Conservation (phyloP, 2,113 vertebrate genomes). For the Globicephala melas region DNA sequence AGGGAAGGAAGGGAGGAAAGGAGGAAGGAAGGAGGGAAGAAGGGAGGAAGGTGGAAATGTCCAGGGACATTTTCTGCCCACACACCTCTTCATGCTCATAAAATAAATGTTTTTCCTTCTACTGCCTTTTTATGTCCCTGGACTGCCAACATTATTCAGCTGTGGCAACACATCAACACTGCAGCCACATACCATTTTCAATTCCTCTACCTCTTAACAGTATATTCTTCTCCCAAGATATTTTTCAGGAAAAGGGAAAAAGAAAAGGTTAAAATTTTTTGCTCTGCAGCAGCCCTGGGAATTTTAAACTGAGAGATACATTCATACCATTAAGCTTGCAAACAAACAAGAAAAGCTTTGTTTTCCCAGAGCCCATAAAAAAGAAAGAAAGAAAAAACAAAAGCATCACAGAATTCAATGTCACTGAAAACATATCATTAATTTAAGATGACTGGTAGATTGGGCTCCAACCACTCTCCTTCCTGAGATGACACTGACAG, state of each 20-base stretch:
- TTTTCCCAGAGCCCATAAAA: not conserved
- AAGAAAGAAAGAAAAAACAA: not conserved
- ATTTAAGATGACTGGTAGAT: not conserved
- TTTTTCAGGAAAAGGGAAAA: not conserved
- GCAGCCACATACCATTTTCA: slow-evolving; percentile 29
- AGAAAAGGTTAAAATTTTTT: slow-evolving; percentile 8
- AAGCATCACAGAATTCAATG: slow-evolving; percentile 12
- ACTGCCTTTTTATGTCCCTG: not conserved
- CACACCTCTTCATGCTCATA: not conserved
- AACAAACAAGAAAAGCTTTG: not conserved
- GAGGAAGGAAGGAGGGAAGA: accelerated
- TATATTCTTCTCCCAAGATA: slow-evolving; percentile 28
- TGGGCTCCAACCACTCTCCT: not conserved
- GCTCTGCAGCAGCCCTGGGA: not conserved
- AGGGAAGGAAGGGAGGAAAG: no score
- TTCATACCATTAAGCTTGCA: slow-evolving; percentile 29
- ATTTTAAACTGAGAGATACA: not conserved
- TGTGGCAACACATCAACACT: slow-evolving; percentile 20
- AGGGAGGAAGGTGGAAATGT: not conserved
- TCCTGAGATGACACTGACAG: not conserved
- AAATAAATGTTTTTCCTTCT: not conserved
- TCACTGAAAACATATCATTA: slow-evolving; percentile 28
- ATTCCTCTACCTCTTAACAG: slow-evolving; percentile 14
- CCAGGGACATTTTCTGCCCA: not conserved
- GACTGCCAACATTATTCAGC: not conserved